Conservation (phyloP, 2,888 invertebrate species). For the Agrotis ipsilon region DNA sequence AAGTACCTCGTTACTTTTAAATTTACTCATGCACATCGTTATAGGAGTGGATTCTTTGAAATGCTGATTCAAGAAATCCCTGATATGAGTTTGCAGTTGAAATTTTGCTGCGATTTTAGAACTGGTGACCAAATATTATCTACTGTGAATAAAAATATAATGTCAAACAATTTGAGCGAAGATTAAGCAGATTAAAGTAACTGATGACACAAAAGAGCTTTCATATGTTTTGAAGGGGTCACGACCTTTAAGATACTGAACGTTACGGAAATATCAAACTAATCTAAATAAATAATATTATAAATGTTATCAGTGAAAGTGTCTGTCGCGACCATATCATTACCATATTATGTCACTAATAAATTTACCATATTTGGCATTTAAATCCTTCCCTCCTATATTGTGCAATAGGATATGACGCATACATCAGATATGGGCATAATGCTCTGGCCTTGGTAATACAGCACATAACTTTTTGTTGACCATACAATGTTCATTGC, state of each 20-base stretch:
- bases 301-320: constrained; percentile 51
- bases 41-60: constrained; percentile 43
- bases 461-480: constrained; percentile 70
- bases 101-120: constrained; percentile 8
- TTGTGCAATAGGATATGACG: constrained; percentile 67
- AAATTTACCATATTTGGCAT: constrained; percentile 31
- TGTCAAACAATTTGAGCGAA: not conserved
- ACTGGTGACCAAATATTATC: constrained; percentile 8
- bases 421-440: constrained; percentile 68
- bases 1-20: constrained; percentile 16
- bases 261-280: constrained; percentile 16
- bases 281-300: constrained; percentile 13
- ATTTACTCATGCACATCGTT: constrained; percentile 35
- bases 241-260: constrained; percentile 19
- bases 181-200: not conserved
- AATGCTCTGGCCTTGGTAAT: constrained; percentile 72
- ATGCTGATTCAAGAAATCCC: constrained; percentile 32
- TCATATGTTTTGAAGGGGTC: constrained; percentile 1
- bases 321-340: constrained; percentile 18
- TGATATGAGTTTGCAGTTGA: constrained; percentile 17
- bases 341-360: constrained; percentile 38
- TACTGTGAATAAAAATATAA: not conserved
- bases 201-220: constrained; percentile 12
- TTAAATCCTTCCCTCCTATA: constrained; percentile 49
- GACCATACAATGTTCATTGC: constrained; percentile 72